Evolutionary conservation across 2,888 invertebrate species (phyloP).

Genomic region (Barypeithes pellucidus): DNA sequence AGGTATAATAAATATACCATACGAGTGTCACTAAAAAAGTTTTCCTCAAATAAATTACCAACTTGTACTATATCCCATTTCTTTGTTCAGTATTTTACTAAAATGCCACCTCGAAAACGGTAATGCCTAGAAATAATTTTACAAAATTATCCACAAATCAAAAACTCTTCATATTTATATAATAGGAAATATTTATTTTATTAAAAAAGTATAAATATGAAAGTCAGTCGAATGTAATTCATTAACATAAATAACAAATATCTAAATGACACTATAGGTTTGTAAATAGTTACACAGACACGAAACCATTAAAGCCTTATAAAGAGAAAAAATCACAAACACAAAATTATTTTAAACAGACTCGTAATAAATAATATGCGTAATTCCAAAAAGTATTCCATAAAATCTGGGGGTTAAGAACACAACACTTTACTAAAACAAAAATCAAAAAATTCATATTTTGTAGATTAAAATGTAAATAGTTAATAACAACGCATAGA

Average conservation of each 20-base stretch:
- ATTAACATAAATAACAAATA: slow-evolving; percentile 45
- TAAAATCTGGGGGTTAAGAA: slow-evolving; percentile 7
- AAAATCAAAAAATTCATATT: not conserved
- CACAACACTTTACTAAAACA: not conserved
- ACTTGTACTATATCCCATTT: no score
- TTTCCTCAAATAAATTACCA: no score
- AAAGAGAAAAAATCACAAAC: slow-evolving; percentile 35
- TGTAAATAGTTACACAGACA: slow-evolving; percentile 32
- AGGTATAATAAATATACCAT: no score
- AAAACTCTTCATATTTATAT: slow-evolving; percentile 24
- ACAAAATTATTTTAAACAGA: slow-evolving; percentile 2
- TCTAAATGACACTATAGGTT: slow-evolving; percentile 27
- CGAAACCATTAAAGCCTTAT: slow-evolving; percentile 38
- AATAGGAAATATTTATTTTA: slow-evolving; percentile 50
- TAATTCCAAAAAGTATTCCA: not conserved
- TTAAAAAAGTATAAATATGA: slow-evolving; percentile 54
- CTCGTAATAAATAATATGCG: not conserved
- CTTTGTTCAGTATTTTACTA: no score
- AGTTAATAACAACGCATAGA: slow-evolving; percentile 6
- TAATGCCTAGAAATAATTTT: not conserved
- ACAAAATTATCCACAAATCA: not conserved
- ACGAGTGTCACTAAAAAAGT: no score
- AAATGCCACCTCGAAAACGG: no score
- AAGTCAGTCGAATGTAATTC: slow-evolving; percentile 52
- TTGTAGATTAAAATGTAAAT: slow-evolving; percentile 9